Evolutionary conservation across 1,140 invertebrate genomes (phyloP), one percentile per base, ranked within the genome.

Genomic region (Orius laevigatus): DNA sequence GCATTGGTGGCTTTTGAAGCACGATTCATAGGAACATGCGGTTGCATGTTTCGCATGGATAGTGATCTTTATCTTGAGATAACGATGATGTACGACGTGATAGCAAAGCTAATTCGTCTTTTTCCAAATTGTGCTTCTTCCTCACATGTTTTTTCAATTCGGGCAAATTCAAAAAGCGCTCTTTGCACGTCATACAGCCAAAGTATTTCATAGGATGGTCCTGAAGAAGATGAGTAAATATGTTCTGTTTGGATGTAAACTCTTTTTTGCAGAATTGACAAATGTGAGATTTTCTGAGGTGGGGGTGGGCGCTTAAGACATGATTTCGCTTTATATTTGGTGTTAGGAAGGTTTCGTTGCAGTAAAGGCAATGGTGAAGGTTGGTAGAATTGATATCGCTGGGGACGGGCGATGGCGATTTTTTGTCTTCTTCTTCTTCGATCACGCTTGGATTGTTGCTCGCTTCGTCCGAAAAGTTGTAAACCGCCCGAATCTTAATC

Each of bases 241-340:
- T 46, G n/a, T 18, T 49, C 9, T 46, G 40, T 34, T 51, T 51
- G 36, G 49, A 44, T 15, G 51, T 53, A 42, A 35, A 51, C 46
- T 45, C 46, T 12, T 51, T 48, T 50, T 54, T 53, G 35, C 57
- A 60, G 15, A 57, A 52, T n/a, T 53, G 46, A 39, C 58, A 60
- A 31, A 34, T 25, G 12, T 58, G 58, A 16, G 53, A 39, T 50
- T 48, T 56, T 36, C 53, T 54, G 20, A 54, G 52, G 2, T 55
- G 51, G 19, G 56, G 57, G 32, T 59, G 58, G 25, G 46, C 38
- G 19, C 55, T 55, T 5, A 56, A 46, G 3, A 54, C 46, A 45
- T 60, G 58, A 25, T 50, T 55, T 31, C 55, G 52, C 18, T 55
- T 50, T 18, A 42, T 43, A 14, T 51, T 48, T 33, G 46, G 46